Evolutionary conservation across 2,797 vertebrate species (phyloP), one percentile per base, ranked within the genome.

Genomic region (Pampus argenteus): DNA sequence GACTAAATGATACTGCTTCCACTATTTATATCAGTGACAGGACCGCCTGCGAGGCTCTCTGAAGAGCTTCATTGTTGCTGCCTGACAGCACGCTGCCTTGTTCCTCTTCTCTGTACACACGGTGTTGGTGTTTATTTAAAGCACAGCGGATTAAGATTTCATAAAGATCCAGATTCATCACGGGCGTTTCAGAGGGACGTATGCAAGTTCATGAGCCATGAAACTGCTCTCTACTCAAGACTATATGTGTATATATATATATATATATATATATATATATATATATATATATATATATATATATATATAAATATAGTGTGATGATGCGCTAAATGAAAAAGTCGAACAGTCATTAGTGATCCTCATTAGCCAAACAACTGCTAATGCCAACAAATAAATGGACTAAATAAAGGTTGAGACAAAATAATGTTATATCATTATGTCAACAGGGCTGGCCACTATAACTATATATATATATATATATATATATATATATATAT

Each of bases 1-100:
- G 82, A 82, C 88, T 92, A 81, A 92, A 94, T 94, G 91, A 92
- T 94, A 95, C 89, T 93, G 58, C 89, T 92, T 81, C 77, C 91
- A 87, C 93, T 94, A 93, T 96, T 96, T 96, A 92, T 96, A 95
- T 96, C 94, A 86, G 91, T 95, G 93, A 94, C 95, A 93, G 88
- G 85, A 88, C 91, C 86, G 91, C 86, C 84, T 91, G 90, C 92
- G 82, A 63, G 87, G 93, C 93, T 94, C 94, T 96, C 94, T 40
- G 86, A 92, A 93, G 94, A 93, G 87, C 69, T n/a, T 79, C 73
- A 77, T 87, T 79, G 92, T 93, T 95, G 90, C 93, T 71, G 91
- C 93, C 92, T 95, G 94, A 93, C 82, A 93, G 93, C 93, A 92
- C 94, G 88, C 79, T 79, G 89, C 83, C 92, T 92, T 93, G 93